These are phyloP conservation scores for Nylanderia fulva DNA, from an alignment of 1,140 invertebrate species.

Conservation along the genomic window DNA sequence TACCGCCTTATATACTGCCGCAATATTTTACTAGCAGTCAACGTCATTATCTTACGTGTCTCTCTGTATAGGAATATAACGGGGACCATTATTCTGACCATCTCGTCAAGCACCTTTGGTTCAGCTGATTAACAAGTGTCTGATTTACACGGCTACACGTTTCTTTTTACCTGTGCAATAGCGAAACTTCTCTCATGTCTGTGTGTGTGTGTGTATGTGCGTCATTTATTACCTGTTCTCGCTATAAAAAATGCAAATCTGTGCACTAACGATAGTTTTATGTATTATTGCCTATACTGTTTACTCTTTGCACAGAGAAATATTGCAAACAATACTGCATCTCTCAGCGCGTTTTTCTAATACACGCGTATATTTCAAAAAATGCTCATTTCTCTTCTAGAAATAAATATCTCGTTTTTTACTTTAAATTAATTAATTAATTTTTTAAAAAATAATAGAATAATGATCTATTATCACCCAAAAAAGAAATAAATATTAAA, in stretches of 20 bases:
- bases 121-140: not conserved
- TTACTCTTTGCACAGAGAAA: too few species aligned
- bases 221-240: not conserved
- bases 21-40: slow-evolving; percentile 12
- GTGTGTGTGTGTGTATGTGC: too few species aligned
- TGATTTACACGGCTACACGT: not conserved
- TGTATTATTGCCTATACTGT: not conserved
- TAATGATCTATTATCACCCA: too few species aligned
- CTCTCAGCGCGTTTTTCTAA: too few species aligned
- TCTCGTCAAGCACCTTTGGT: not conserved
- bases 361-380: too few species aligned
- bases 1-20: not conserved
- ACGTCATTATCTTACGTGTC: not conserved
- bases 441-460: too few species aligned
- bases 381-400: too few species aligned
- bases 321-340: not conserved
- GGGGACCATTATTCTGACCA: not conserved
- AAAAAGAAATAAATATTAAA: too few species aligned
- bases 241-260: not conserved
- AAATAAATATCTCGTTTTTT: too few species aligned
- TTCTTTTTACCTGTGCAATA: not conserved
- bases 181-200: too few species aligned
- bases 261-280: not conserved
- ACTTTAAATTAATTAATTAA: too few species aligned
- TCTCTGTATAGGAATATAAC: not conserved